A percentile compares a stretch with the other conserved stretches of the same genome.
These are phyloP conservation scores for Acanthis flammea DNA, from an alignment of 2,797 vertebrate genomes.

Conservation along the genomic window DNA sequence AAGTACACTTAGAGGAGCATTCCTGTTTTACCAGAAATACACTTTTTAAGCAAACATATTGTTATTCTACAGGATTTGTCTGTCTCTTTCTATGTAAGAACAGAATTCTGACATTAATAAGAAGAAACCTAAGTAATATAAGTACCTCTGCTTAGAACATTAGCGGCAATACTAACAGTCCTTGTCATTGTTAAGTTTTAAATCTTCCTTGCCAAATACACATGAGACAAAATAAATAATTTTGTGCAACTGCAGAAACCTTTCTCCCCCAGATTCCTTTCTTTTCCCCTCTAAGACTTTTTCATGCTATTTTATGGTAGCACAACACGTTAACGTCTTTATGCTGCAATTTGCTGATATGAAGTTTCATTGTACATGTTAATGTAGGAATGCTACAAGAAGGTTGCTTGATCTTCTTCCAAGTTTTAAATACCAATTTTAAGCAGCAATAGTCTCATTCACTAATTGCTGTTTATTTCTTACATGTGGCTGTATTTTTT, in stretches of 20 bases:
- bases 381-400: conserved; percentile 23
- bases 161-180: background rate
- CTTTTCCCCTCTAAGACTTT: conserved; percentile 36
- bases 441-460: conserved; percentile 43
- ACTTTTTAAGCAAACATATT: background rate
- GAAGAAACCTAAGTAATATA: background rate
- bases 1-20: background rate
- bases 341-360: conserved; percentile 58
- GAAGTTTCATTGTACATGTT: conserved; percentile 48
- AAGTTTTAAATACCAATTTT: conserved; percentile 65
- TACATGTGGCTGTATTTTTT: conserved; percentile 42
- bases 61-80: background rate
- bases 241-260: conserved; percentile 21
- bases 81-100: background rate
- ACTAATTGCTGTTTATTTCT: conserved; percentile 63
- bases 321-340: conserved; percentile 19
- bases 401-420: conserved; percentile 67
- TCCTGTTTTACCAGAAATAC: background rate
- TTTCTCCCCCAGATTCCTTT: conserved; percentile 40
- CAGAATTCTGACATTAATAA: background rate
- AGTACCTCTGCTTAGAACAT: background rate
- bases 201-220: conserved; percentile 22
- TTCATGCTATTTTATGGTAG: conserved; percentile 49
- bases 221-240: conserved; percentile 13
- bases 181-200: conserved; percentile 1